A percentile compares a stretch with the other conserved stretches of the same genome.
Conservation (phyloP, 2,113 vertebrate species). For the Pygoscelis antarcticus region DNA sequence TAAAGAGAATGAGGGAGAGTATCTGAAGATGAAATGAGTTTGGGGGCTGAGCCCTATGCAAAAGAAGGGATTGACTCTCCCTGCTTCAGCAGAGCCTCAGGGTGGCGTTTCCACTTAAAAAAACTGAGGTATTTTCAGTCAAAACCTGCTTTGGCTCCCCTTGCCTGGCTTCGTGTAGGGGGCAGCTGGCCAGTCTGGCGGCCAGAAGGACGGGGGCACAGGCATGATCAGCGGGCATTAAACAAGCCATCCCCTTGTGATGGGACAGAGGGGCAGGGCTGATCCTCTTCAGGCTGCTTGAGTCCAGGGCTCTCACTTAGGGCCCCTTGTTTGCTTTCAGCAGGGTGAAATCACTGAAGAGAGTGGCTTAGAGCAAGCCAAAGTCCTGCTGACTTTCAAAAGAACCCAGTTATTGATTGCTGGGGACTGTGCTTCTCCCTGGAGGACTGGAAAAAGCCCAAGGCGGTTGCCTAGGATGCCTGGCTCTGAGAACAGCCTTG, state of each 20-base stretch:
- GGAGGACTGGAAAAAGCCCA: conserved; percentile 56
- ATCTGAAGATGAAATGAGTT: not conserved
- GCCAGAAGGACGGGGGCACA: fast-evolving
- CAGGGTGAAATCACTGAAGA: not conserved
- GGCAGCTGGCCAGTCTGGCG: fast-evolving
- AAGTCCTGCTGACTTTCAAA: conserved; percentile 37
- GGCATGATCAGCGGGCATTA: fast-evolving
- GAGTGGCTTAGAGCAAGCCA: not conserved
- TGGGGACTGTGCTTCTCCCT: conserved; percentile 33
- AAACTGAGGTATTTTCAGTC: not conserved
- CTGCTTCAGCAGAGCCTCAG: not conserved
- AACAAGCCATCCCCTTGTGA: not conserved
- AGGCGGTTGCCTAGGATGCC: conserved; percentile 39
- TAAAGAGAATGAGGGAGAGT: not conserved
- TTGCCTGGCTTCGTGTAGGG: not conserved
- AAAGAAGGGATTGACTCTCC: not conserved
- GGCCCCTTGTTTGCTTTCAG: not conserved
- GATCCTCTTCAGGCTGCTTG: not conserved
- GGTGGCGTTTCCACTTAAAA: not conserved
- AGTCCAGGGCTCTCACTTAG: not conserved
- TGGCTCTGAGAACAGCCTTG: conserved; percentile 13
- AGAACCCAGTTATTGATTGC: conserved; percentile 41
- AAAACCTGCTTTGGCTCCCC: not conserved
- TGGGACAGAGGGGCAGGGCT: not conserved
- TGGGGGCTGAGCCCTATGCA: not conserved